Evolutionary conservation across 2,888 invertebrate species (phyloP), one percentile per base, ranked within the genome.

Genomic region (Himalopsyche kuldschensis): DNA sequence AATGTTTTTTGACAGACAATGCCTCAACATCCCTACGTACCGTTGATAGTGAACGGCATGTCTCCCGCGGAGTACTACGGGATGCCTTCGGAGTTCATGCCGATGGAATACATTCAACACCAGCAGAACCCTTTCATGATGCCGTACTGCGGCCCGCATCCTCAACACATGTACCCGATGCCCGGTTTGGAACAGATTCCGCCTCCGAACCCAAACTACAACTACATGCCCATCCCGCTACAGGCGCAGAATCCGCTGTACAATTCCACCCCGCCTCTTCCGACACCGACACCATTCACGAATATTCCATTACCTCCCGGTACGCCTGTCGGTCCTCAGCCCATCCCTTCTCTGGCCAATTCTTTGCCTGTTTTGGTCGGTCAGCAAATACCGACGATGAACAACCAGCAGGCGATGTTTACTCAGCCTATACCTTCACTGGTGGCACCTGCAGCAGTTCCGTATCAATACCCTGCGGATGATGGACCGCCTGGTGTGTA

Each of bases 381-480:
- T 69, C 69, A 69, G 27, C 69, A 8, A 27, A 27, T 69, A 2
- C 69, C 69, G 3, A 15, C 27, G 55, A 24, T 55, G 6, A 55
- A 55, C 75, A 75, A 75, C 78, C 41, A 35, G 32, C 78, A 78
- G 46, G 84, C 82, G 15, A 69, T 69, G 69, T 69, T 69, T 48
- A 79, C 82, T 20, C 86, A 75, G 69, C 85, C 85, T 82, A 86
- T 84, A 30, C 80, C 47, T 32, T 69, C 84, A 32, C 63, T 85
- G 17, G 78, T 80, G 27, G 63, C 82, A 15, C 47, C 87, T 86
- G 48, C 87, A 84, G 81, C 89, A 87, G 89, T 90, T 4, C 89
- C 88, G 87, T 90, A 90, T 87, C 88, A 47, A 47, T 78, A 78
- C 27, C 47, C 78, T 0, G 11, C 27, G 3, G 78, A 78, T 5